Base-by-base conservation (phyloP, 1,140 invertebrate genomes). In the Drosophila melanogaster region DNA sequence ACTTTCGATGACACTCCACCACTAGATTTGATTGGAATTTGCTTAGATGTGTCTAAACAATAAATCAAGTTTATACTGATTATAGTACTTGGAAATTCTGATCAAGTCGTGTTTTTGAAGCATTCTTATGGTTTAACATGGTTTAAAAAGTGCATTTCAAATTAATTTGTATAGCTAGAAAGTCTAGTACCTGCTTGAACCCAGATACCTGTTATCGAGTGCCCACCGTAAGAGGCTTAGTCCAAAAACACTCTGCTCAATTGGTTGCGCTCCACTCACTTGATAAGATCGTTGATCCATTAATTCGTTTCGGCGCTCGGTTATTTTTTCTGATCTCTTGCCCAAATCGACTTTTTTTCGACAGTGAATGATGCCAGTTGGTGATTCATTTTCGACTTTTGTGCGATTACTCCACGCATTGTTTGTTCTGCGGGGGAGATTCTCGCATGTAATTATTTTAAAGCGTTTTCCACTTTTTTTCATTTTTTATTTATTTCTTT, bases 371-470 rank as follows among this genome's bases (percentile, higher is more conserved):
- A 75, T 75, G 61, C 61, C 43, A 44, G 51, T 60, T 59, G 49
- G 49, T 73, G 57, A 70, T 56, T 70, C 67, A 70, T 70, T 26
- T 26, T 54, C 62, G 19, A 46, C 37, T 65, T 65, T 35, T 50
- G 51, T 71, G 15, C 24, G 30, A 43, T 47, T 70, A 44, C 38
- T 54, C 26, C 37, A 61, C 40, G 14, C 38, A 38, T 17, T 64
- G 37, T 46, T 43, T 51, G 24, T n/a, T 51, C 11, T 41, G 44
- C 19, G n/a, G 47, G 59, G 53, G 26, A 75, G 75, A 66, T 59
- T 66, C 72, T 76, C 71, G 71, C 73, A 74, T 79, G 43, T 75
- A 75, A 79, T 79, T 79, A 75, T 67, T 75, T 61, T 79, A 67
- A 61, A 79, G 60, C 38, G 51, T 67, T 79, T 74, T 72, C 54